These are phyloP conservation scores for Lasius fuliginosus DNA, from an alignment of 2,888 invertebrate species.

Conservation along the genomic window DNA sequence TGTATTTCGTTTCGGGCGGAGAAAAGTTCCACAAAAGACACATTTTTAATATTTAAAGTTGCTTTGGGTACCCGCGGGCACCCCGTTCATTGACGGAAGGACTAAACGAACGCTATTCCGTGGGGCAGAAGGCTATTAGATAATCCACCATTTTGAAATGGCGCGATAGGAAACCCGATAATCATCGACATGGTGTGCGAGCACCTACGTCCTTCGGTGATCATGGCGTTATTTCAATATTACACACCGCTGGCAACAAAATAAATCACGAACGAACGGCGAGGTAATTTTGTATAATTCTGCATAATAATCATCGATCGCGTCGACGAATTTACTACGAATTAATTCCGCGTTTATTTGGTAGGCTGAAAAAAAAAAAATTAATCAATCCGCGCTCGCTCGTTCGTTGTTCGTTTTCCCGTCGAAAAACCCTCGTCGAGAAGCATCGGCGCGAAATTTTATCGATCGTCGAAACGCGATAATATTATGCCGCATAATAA, in stretches of 20 bases:
- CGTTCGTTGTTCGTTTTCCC: constrained; percentile 4
- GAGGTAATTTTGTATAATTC: constrained; percentile 57
- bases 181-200: constrained; percentile 63
- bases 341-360: constrained; percentile 54
- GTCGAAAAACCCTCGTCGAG: constrained; percentile 43
- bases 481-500: constrained; percentile 53
- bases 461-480: constrained; percentile 52
- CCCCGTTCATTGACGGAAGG: too few relatives aligned
- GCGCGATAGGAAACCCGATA: constrained; percentile 75
- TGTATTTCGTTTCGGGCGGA: too few relatives aligned
- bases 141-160: constrained; percentile 74
- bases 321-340: constrained; percentile 34
- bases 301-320: constrained; percentile 53
- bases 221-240: constrained; percentile 56
- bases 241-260: constrained; percentile 52
- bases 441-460: constrained; percentile 47
- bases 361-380: neutral
- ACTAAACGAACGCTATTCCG: constrained; percentile 12
- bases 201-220: constrained; percentile 51
- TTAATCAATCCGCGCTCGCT: constrained; percentile 16
- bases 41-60: too few relatives aligned
- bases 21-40: too few relatives aligned
- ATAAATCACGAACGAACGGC: constrained; percentile 35
- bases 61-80: too few relatives aligned
- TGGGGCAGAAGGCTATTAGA: constrained; percentile 41